Conservation (phyloP, 2,888 invertebrate species). For the Prenolepis imparis region DNA sequence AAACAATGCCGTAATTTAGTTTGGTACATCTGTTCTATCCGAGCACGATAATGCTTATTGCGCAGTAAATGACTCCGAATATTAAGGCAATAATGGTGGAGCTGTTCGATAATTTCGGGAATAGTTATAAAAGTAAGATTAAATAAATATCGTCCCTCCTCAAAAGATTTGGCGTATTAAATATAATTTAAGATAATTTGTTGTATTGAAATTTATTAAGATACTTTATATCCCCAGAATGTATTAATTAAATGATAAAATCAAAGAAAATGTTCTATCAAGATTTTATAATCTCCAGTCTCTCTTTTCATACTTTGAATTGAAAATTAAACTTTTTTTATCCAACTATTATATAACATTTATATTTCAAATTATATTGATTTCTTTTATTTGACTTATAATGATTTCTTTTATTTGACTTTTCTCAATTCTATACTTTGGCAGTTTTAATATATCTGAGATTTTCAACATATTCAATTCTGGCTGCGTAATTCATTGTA, state of each 20-base stretch:
- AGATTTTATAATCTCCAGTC: not conserved
- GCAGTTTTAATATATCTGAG: not conserved
- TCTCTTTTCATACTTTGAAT: not conserved
- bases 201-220: not conserved
- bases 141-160: not conserved
- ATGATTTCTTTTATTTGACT: not conserved
- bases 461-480: not conserved
- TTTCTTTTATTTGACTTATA: not conserved
- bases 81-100: constrained; percentile 38
- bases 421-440: not conserved
- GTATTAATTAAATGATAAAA: not conserved
- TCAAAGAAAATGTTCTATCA: not conserved
- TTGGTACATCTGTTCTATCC: constrained; percentile 43
- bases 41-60: constrained; percentile 38
- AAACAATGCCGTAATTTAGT: constrained; percentile 47
- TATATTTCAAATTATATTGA: constrained; percentile 6
- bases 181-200: not conserved
- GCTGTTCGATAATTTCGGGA: constrained; percentile 3
- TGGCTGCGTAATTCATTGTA: not conserved
- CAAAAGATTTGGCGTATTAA: not conserved
- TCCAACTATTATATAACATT: not conserved
- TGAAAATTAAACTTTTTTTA: not conserved
- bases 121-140: not conserved
- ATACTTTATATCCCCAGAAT: not conserved
- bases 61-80: constrained; percentile 44